Percentiles rank a stretch among this genome's conserved stretches.
Conservation (phyloP, 2,888 invertebrate species). For the Neoascia interrupta region DNA sequence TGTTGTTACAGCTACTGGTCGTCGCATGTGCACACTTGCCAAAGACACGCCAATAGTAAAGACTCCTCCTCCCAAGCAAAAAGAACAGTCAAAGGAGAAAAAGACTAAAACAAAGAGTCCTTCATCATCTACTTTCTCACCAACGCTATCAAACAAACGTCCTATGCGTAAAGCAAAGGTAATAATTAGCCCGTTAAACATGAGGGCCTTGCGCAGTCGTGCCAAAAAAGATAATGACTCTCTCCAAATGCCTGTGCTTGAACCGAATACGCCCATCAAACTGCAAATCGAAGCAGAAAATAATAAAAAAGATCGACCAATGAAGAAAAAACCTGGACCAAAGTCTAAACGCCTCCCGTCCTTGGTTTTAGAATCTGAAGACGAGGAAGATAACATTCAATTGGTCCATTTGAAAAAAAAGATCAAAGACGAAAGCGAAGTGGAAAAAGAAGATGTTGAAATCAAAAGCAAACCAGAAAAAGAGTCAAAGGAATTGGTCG, state of each 20-base stretch:
- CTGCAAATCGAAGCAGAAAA: slow-evolving; percentile 43
- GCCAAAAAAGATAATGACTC: background rate
- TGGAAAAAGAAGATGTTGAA: background rate
- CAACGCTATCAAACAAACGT: background rate
- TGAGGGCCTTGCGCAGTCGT: slow-evolving; percentile 44
- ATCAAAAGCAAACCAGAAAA: background rate
- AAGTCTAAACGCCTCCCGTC: slow-evolving; percentile 24
- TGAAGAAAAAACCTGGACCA: slow-evolving; percentile 41
- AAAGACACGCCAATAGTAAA: slow-evolving; percentile 66
- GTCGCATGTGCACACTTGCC: slow-evolving; percentile 81
- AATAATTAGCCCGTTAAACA: slow-evolving; percentile 58
- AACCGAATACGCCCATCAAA: slow-evolving; percentile 72
- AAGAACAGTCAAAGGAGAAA: slow-evolving; percentile 26
- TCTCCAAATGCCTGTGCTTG: slow-evolving; percentile 71
- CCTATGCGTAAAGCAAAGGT: slow-evolving; percentile 65
- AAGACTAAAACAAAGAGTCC: background rate
- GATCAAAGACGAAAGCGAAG: slow-evolving; percentile 4
- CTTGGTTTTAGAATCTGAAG: slow-evolving; percentile 12
- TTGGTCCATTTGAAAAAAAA: slow-evolving; percentile 29
- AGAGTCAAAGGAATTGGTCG: background rate
- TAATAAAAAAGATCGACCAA: background rate
- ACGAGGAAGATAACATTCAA: slow-evolving; percentile 41
- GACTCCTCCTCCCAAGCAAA: background rate
- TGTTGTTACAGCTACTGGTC: slow-evolving; percentile 83
- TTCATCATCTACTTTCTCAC: slow-evolving; percentile 4